Conservation (phyloP, 2,797 vertebrate genomes). For the Glossophaga mutica region DNA sequence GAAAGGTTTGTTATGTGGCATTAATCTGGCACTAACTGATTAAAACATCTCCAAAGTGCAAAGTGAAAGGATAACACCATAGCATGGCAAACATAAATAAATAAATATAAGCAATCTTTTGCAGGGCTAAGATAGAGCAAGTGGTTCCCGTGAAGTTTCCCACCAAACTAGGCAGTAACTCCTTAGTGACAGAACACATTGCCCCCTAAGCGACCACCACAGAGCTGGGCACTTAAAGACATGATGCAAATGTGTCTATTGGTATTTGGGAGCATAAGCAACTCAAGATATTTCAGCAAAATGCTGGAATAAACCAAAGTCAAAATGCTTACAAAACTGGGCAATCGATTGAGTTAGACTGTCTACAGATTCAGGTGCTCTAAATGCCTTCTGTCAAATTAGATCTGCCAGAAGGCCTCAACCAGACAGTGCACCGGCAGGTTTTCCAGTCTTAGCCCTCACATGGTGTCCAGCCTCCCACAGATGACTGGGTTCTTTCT, state of each 20-base stretch:
- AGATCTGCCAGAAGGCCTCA: neutral
- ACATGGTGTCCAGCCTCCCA: rapidly evolving
- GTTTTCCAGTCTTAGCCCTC: neutral
- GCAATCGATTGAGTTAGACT: neutral
- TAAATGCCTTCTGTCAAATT: neutral
- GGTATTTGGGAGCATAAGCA: neutral
- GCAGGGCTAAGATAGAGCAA: neutral
- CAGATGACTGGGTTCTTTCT: neutral
- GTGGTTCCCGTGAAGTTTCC: neutral
- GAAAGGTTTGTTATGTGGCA: neutral
- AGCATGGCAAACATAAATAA: neutral
- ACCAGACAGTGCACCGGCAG: neutral
- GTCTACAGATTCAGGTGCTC: neutral
- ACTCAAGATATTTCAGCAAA: neutral
- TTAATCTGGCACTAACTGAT: neutral
- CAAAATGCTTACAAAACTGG: neutral
- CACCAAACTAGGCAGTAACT: neutral
- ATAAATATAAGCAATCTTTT: neutral
- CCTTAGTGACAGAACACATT: neutral
- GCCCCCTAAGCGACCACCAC: neutral
- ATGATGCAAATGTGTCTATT: neutral
- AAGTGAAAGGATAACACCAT: neutral
- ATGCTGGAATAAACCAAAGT: neutral
- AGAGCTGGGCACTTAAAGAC: neutral
- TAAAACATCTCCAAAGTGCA: neutral